Conservation (phyloP, 2,888 invertebrate genomes). For the Drosophila peninsularis region DNA sequence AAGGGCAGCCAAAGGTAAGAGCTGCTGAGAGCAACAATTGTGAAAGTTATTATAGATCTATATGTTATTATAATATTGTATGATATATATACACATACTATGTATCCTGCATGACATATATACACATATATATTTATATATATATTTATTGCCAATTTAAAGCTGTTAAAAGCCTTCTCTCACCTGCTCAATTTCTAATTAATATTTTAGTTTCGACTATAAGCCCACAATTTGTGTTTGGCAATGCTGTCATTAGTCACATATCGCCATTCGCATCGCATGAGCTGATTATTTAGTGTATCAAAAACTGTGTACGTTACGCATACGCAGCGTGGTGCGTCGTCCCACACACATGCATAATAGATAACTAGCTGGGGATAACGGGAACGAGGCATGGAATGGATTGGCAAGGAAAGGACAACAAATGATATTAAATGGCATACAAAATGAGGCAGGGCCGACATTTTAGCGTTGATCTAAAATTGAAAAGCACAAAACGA, state of each 20-base stretch:
- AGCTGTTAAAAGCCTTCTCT: not conserved
- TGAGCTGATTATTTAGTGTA: conserved; percentile 15
- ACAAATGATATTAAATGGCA: conserved; percentile 75
- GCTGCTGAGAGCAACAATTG: not conserved
- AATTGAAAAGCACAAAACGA: conserved; percentile 63
- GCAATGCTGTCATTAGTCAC: conserved; percentile 18
- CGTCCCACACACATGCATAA: conserved; percentile 47
- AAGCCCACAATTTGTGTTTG: not conserved
- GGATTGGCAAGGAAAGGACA: conserved; percentile 37
- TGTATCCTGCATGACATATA: not conserved
- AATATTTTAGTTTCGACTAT: conserved; percentile 5
- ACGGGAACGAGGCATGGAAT: conserved; percentile 9
- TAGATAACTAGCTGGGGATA: conserved; percentile 55
- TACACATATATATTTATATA: not conserved
- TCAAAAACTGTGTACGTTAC: conserved; percentile 53
- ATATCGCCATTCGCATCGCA: conserved; percentile 8
- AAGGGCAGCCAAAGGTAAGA: not conserved
- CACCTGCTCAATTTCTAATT: conserved; percentile 20
- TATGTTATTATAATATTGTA: not conserved
- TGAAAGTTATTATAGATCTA: not conserved
- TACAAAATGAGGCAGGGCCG: conserved; percentile 66
- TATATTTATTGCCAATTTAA: not conserved
- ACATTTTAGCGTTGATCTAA: conserved; percentile 69
- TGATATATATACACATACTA: not conserved
- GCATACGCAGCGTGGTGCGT: conserved; percentile 71